Conservation (phyloP, 1,140 invertebrate species). For the Eciton burchellii region DNA sequence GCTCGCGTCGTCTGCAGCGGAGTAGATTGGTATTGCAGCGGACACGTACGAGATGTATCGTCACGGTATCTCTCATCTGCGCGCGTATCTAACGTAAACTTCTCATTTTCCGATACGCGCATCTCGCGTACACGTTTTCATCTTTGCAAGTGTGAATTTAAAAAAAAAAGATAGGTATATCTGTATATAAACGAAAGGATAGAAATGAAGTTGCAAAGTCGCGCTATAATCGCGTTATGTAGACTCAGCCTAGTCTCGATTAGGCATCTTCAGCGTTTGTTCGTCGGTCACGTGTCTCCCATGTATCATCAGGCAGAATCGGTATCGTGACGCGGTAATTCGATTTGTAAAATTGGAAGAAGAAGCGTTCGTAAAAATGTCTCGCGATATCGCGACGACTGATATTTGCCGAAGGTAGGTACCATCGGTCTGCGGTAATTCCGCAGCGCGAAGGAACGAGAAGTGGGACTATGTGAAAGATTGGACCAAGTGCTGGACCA, state of each 20-base stretch:
- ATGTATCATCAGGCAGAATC: slow-evolving; percentile 61
- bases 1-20: slow-evolving; percentile 53
- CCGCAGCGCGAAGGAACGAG: background rate
- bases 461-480: slow-evolving; percentile 55
- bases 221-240: slow-evolving; percentile 39
- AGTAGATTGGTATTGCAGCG: slow-evolving; percentile 37
- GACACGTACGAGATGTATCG: slow-evolving; percentile 44
- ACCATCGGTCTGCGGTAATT: background rate
- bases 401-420: background rate
- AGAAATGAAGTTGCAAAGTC: background rate
- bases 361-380: background rate
- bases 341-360: slow-evolving; percentile 33
- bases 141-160: background rate
- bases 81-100: background rate
- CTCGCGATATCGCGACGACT: background rate
- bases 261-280: slow-evolving; percentile 43
- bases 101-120: background rate
- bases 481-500: slow-evolving; percentile 46
- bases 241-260: slow-evolving; percentile 16
- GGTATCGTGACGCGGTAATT: slow-evolving; percentile 23
- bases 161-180: slow-evolving; percentile 1
- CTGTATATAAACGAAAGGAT: too few relatives aligned
- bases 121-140: background rate
- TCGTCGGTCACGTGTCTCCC: slow-evolving; percentile 70
- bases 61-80: slow-evolving; percentile 7